Evolutionary conservation across 2,888 invertebrate species (phyloP).

Genomic region (Leucozona laternaria): DNA sequence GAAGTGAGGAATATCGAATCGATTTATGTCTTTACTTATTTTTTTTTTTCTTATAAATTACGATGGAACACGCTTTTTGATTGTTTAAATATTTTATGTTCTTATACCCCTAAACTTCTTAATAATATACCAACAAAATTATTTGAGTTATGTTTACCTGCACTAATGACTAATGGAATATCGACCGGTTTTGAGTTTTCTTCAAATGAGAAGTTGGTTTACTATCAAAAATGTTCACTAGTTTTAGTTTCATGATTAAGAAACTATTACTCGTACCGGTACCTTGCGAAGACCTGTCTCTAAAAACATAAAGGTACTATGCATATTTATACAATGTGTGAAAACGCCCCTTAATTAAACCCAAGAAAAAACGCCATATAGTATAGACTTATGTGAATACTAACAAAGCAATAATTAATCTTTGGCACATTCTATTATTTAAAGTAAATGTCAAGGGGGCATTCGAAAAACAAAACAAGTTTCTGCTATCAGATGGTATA

Average conservation of each 20-base stretch:
- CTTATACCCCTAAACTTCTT: background rate
- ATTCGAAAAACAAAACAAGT: background rate
- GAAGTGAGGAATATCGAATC: background rate
- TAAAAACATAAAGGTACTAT: background rate
- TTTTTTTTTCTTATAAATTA: slow-evolving; percentile 3
- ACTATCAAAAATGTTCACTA: background rate
- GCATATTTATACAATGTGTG: no score
- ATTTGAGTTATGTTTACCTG: background rate
- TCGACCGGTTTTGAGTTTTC: background rate
- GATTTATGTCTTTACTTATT: background rate
- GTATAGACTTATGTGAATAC: background rate
- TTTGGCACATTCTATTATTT: background rate
- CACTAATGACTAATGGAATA: background rate
- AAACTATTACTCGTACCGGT: background rate
- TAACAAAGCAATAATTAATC: background rate
- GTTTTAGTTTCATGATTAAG: background rate
- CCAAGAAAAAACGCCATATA: no score
- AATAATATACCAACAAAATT: background rate
- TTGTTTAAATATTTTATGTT: background rate
- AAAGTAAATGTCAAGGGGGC: no score
- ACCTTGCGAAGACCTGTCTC: background rate
- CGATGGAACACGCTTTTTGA: background rate
- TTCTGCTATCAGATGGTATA: background rate
- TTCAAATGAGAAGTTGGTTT: background rate
- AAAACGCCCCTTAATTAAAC: no score